Percentiles rank a stretch among this genome's conserved stretches.
phyloP scores from a whole-genome alignment of 2,888 invertebrate genomes.

The Amphimallon solstitiale region DNA sequence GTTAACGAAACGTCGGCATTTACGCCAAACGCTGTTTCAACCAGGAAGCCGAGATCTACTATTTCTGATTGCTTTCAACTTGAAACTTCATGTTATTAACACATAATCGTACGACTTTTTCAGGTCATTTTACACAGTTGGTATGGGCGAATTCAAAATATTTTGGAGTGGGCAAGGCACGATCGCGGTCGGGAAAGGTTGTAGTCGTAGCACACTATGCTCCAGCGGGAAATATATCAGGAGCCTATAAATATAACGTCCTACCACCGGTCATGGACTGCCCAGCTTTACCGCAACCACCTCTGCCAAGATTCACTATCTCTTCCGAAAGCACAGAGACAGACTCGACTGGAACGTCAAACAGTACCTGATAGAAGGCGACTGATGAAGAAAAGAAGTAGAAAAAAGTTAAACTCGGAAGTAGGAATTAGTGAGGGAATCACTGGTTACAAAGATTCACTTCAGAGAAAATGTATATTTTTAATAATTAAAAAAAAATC shows the following conservation, averaged over 20 bases:
- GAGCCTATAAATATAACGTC: conserved; percentile 81
- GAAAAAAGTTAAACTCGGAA: conserved; percentile 5
- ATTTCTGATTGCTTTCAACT: too few relatives aligned
- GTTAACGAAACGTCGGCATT: too few relatives aligned
- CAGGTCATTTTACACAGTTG: conserved; percentile 89
- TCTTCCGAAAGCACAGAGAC: conserved; percentile 46
- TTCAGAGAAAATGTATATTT: too few relatives aligned
- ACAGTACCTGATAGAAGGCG: conserved; percentile 34
- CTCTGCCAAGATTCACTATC: conserved; percentile 42
- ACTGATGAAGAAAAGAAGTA: conserved; percentile 39
- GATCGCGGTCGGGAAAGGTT: conserved; percentile 79
- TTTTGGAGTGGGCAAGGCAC: conserved; percentile 85
- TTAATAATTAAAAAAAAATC: too few relatives aligned
- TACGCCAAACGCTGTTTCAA: too few relatives aligned
- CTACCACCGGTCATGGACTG: conserved; percentile 68
- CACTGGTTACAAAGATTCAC: background rate
- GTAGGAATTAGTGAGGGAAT: conserved; percentile 15
- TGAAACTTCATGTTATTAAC: too few relatives aligned
- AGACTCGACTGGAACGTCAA: conserved; percentile 42
- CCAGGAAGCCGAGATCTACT: too few relatives aligned
- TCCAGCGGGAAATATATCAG: conserved; percentile 81
- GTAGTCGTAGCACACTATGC: conserved; percentile 87
- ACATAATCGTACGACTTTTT: too few relatives aligned
- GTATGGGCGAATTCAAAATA: conserved; percentile 82
- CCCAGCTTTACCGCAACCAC: conserved; percentile 40